Evolutionary conservation across 2,797 vertebrate species (phyloP).

Genomic region (Numenius phaeopus): DNA sequence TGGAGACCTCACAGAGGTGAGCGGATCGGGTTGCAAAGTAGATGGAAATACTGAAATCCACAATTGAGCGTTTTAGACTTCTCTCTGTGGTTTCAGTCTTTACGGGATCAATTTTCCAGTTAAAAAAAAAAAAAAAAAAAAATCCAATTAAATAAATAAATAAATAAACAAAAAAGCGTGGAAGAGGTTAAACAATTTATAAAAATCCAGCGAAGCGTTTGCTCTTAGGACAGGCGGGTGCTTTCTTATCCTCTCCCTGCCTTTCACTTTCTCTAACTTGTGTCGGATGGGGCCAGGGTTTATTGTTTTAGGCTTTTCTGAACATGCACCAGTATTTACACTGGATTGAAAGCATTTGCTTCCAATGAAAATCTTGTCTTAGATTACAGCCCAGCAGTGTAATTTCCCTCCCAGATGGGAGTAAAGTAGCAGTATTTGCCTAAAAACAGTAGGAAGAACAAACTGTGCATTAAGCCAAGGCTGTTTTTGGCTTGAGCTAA

Average conservation of each 20-base stretch:
- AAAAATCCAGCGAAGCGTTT: constrained; percentile 78
- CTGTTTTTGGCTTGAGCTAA: constrained; percentile 93
- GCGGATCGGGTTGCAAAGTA: constrained; percentile 87
- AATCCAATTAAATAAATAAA: constrained; percentile 7
- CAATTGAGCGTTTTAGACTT: constrained; percentile 85
- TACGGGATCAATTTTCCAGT: constrained; percentile 84
- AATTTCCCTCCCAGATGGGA: constrained; percentile 89
- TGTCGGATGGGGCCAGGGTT: constrained; percentile 90
- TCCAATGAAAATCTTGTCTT: constrained; percentile 99
- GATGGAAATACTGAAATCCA: constrained; percentile 89
- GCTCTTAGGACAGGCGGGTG: constrained; percentile 74
- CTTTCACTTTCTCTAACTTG: constrained; percentile 89
- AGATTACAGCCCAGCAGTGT: constrained; percentile 95
- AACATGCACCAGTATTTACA: constrained; percentile 98
- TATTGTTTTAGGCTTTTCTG: constrained; percentile 99
- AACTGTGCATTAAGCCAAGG: constrained; percentile 91
- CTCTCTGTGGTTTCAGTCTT: constrained; percentile 77
- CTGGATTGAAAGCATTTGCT: constrained; percentile 99
- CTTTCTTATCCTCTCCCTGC: constrained; percentile 81
- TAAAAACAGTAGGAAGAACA: constrained; percentile 97
- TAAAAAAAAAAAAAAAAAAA: constrained; percentile 80
- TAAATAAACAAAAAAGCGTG: background rate
- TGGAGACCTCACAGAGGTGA: constrained; percentile 85
- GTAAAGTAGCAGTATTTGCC: constrained; percentile 90
- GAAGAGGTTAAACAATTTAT: constrained; percentile 84